Evolutionary conservation across 2,113 vertebrate species (phyloP).

Genomic region (Amphiprion ocellaris): DNA sequence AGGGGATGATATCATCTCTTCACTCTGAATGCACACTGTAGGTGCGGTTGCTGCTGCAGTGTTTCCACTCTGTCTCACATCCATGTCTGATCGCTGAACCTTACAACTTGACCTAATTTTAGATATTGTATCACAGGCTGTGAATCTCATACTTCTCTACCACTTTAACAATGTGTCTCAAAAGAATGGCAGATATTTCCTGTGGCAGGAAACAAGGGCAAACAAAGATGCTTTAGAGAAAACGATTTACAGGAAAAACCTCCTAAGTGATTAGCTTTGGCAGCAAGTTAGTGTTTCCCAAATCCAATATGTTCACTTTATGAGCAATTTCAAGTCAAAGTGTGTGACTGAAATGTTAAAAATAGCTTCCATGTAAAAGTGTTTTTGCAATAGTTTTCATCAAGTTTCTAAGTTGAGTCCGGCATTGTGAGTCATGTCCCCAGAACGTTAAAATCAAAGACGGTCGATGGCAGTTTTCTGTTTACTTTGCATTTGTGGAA

Average conservation of each 20-base stretch:
- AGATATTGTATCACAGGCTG: background rate
- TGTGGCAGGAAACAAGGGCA: background rate
- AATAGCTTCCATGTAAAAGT: background rate
- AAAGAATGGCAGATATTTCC: background rate
- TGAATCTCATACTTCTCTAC: background rate
- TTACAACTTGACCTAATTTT: background rate
- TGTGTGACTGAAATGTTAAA: background rate
- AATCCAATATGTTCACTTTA: conserved; percentile 14
- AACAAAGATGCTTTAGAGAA: background rate
- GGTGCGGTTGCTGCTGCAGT: conserved; percentile 14
- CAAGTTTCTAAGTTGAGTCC: background rate
- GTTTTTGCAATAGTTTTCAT: background rate
- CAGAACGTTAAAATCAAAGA: background rate
- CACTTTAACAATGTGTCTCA: background rate
- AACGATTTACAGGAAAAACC: background rate
- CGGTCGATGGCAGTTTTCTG: too few relatives aligned
- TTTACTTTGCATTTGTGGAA: too few relatives aligned
- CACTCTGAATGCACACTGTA: conserved; percentile 8
- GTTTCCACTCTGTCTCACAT: background rate
- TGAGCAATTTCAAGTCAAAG: background rate
- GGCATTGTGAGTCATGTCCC: background rate
- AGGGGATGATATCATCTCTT: conserved; percentile 58
- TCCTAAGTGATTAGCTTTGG: background rate
- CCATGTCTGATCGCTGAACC: conserved; percentile 23
- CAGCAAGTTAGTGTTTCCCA: background rate